phyloP scores from a whole-genome alignment of 1,140 invertebrate genomes.

The Drosophila fuyamai region DNA sequence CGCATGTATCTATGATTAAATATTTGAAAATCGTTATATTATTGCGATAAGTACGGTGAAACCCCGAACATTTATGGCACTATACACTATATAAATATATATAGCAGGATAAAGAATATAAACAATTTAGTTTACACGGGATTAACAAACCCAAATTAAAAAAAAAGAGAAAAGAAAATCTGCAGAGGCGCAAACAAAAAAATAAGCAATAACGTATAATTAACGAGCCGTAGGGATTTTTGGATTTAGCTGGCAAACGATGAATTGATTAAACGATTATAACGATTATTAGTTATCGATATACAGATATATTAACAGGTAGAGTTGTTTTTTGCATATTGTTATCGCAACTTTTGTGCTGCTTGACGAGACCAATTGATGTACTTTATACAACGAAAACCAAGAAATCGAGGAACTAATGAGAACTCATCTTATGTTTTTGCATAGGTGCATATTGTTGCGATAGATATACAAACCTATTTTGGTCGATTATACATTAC shows the following conservation, averaged over 20 bases:
- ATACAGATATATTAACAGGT: conserved; percentile 64
- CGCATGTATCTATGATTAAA: conserved; percentile 73
- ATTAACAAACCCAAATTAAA: not conserved
- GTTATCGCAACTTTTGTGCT: conserved; percentile 82
- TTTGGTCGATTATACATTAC: conserved; percentile 53
- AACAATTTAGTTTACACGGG: conserved; percentile 58
- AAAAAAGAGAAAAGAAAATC: conserved; percentile 21
- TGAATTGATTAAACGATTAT: conserved; percentile 69
- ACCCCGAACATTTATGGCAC: conserved; percentile 71
- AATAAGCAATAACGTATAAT: conserved; percentile 31
- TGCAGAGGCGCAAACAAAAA: conserved; percentile 28
- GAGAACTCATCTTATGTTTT: conserved; percentile 76
- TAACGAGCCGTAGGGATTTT: conserved; percentile 72
- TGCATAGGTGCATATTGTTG: conserved; percentile 76
- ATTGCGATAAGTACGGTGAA: conserved; percentile 72
- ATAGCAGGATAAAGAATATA: conserved; percentile 56
- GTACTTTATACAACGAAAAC: conserved; percentile 79
- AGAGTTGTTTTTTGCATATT: conserved; percentile 79
- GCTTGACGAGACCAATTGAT: conserved; percentile 82
- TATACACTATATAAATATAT: conserved; percentile 52
- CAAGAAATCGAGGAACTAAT: conserved; percentile 35
- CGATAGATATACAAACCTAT: conserved; percentile 71
- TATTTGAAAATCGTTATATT: conserved; percentile 79
- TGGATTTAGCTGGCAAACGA: conserved; percentile 73
- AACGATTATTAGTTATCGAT: conserved; percentile 74